Evolutionary conservation across 2,797 vertebrate genomes (phyloP).

Genomic region (Artibeus lituratus): DNA sequence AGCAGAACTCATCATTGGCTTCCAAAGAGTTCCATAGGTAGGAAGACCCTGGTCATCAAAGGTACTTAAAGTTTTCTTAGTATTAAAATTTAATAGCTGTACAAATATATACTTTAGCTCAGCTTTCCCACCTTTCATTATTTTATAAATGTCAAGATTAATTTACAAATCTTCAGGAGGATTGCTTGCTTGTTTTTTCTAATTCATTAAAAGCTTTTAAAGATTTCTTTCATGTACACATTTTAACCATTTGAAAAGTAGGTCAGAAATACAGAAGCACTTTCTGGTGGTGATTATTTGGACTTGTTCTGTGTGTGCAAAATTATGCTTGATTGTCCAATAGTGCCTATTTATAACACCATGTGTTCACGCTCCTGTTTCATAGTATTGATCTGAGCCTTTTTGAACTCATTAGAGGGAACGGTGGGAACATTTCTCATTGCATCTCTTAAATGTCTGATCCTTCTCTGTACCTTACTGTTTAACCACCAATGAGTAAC

Average conservation of each 20-base stretch:
- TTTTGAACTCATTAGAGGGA: not conserved
- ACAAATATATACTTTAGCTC: conserved; percentile 5
- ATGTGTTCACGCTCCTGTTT: not conserved
- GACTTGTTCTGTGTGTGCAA: not conserved
- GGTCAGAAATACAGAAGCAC: not conserved
- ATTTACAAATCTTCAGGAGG: not conserved
- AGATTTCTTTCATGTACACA: not conserved
- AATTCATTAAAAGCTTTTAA: conserved; percentile 19
- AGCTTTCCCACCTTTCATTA: not conserved
- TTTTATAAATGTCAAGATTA: not conserved
- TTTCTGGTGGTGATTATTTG: not conserved
- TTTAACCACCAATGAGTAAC: not conserved
- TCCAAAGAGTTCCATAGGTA: not conserved
- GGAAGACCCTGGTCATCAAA: not conserved
- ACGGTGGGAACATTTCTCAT: not conserved
- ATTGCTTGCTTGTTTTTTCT: conserved; percentile 13
- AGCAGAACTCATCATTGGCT: not conserved
- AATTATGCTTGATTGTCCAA: not conserved
- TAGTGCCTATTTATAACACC: not conserved
- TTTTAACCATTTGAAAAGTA: conserved; percentile 29
- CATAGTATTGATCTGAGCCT: not conserved
- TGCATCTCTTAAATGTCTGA: not conserved
- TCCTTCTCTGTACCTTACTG: not conserved
- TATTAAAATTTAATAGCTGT: conserved; percentile 26
- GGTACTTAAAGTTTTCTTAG: not conserved